Evolutionary conservation across 2,888 invertebrate species (phyloP), one percentile per base, ranked within the genome.

Genomic region (Dexiosoma caninum): DNA sequence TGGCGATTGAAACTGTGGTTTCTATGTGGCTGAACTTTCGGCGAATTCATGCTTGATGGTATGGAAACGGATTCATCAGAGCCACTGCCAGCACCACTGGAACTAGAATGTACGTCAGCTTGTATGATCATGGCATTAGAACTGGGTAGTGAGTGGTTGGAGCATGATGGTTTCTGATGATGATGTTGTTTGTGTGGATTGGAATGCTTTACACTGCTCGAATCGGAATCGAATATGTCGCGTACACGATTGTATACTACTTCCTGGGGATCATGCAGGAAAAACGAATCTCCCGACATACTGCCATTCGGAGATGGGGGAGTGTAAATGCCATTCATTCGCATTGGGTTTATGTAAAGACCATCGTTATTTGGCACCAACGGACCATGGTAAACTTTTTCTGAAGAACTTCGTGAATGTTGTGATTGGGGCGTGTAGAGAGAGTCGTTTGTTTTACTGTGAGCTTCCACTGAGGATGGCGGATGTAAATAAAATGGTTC

Each of bases 341-440:
- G 90, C 95, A 96, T 95, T 0, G 96, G 96, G 88, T 96, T 96
- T 78, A 96, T 94, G 87, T 96, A 96, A 46, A 96, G 92, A 0
- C 96, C 96, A 85, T 96, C 95, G 9, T 75, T 80, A 74, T 90
- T 90, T 55, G 90, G 90, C 71, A 90, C 83, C 75, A 88, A 66
- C 60, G 86, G 83, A 0, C 87, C 87, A 37, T 86, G 86, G 82
- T 90, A 90, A 2, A 88, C 84, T 81, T 88, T 89, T 82, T 90
- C 89, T 69, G 88, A 88, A 7, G 89, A 87, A 70, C 89, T 86
- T 77, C 87, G 85, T 70, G 88, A 88, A 55, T 88, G 85, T 55
- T 85, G 85, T 1, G 84, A 83, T 23, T 79, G 87, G 49, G 82
- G 86, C 60, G 86, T 57, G 57, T 89, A 89, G 53, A 89, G 70